phyloP scores from a whole-genome alignment of 2,113 vertebrate species.

The Ophthalmolycus amberensis region DNA sequence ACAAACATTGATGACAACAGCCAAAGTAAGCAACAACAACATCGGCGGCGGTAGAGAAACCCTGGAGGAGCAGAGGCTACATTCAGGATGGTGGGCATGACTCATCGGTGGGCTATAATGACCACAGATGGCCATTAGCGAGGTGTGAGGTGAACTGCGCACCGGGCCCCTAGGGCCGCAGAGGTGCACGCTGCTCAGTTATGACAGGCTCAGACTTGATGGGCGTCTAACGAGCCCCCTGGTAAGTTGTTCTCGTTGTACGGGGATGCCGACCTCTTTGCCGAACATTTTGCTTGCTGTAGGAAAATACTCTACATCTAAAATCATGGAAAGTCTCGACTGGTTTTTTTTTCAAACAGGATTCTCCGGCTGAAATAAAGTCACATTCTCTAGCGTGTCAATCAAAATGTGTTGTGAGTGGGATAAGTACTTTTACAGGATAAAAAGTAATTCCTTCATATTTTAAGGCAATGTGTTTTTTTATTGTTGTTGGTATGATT shows the following conservation, averaged over 20 bases:
- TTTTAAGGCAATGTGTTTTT: not conserved
- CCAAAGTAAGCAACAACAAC: slow-evolving; percentile 43
- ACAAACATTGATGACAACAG: slow-evolving; percentile 71
- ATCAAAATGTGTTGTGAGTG: not conserved
- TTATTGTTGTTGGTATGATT: not conserved
- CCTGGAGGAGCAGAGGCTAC: slow-evolving; percentile 48
- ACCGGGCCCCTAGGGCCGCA: slow-evolving; percentile 40
- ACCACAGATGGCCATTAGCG: slow-evolving; percentile 78
- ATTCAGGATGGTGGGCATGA: slow-evolving; percentile 62
- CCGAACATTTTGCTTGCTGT: slow-evolving; percentile 13
- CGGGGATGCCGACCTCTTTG: not conserved
- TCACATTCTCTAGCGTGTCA: slow-evolving; percentile 5
- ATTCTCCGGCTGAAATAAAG: slow-evolving; percentile 15
- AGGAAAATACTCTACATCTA: slow-evolving; percentile 10
- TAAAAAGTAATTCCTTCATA: not conserved
- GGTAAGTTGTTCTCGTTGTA: slow-evolving; percentile 55
- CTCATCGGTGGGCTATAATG: slow-evolving; percentile 77
- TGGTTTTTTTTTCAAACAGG: not conserved
- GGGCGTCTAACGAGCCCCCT: slow-evolving; percentile 72
- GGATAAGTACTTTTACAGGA: not conserved
- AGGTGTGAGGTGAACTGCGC: slow-evolving; percentile 72
- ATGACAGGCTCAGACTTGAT: slow-evolving; percentile 77
- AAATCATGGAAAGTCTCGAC: not conserved
- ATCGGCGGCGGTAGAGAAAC: slow-evolving; percentile 4
- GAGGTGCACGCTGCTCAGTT: slow-evolving; percentile 65